Base-by-base conservation (phyloP, 2,888 invertebrate species). In the Chrysopilus asiliformis region DNA sequence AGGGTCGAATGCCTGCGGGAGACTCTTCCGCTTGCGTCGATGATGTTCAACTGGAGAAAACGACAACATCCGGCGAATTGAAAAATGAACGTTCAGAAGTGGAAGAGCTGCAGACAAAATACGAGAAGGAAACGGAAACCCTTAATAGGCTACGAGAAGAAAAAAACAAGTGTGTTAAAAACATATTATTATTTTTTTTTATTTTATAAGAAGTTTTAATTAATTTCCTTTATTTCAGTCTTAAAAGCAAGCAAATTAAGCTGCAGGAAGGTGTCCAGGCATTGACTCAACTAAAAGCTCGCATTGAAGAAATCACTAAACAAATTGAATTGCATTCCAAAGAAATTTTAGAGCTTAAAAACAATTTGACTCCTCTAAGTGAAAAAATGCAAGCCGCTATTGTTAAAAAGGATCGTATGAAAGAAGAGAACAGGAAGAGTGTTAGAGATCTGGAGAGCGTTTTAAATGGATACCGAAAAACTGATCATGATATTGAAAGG, bases 191-290 rank as follows among this genome's bases (percentile, higher is more conserved):
- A 33, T 24, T 16, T 3, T 16, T 36, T 30, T 22, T 6, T 8
- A 34, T 20, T 18, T 17, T 28, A 4, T 25, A 14, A 14, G n/a
- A 18, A 19, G 20, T 4, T 3, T 31, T 12, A 30, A 3, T 18
- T 14, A n/a, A 20, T 24, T 4, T 18, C n/a, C 1, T 24, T 19
- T 27, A n/a, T 38, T 42, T 8, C 20, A 62, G 60, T 12, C 61
- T 79, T 3, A 72, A 76, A 41, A 77, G 80, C 46, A 71, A 79
- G 47, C 71, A 77, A 50, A 66, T 86, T n/a, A 71, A 74, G 51
- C 62, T 79, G 16, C 74, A 77, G 51, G 72, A 75, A 49, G 63
- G 64, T 16, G 57, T 70, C 42, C 73, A 74, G 45, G 56, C 56
- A 4, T 41, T 62, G 10, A 51, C 58, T 0, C 55, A 68, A 57